Conservation (phyloP, 1,140 invertebrate genomes). For the Eriosoma lanigerum region DNA sequence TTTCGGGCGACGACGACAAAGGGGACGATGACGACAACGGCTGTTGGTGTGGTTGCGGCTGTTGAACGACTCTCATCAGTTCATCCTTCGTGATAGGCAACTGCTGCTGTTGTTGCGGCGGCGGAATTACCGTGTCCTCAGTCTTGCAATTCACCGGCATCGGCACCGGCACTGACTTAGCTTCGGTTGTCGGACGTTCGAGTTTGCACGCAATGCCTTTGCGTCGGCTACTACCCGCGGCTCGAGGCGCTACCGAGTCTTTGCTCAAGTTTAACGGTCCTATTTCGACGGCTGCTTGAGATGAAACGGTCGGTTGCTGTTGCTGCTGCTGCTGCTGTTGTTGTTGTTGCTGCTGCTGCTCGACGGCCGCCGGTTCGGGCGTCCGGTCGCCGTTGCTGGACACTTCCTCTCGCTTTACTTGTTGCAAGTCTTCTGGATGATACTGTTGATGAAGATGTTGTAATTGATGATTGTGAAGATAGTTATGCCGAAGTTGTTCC, state of each 20-base stretch:
- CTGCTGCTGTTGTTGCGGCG: neutral
- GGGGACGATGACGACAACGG: neutral
- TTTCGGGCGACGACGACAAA: neutral
- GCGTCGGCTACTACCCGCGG: conserved; percentile 67
- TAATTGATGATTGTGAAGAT: neutral
- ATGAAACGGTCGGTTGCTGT: neutral
- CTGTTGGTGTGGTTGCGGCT: neutral
- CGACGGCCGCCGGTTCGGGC: conserved; percentile 32
- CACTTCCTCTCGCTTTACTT: neutral
- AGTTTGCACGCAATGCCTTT: conserved; percentile 80
- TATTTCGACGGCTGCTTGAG: neutral
- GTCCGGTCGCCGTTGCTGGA: conserved; percentile 21
- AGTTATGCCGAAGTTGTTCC: neutral
- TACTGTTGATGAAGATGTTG: neutral
- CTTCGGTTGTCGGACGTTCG: conserved; percentile 50
- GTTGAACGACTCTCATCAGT: no score
- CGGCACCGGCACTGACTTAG: conserved; percentile 5
- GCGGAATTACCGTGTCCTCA: conserved; percentile 57
- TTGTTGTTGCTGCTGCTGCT: neutral
- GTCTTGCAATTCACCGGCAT: neutral
- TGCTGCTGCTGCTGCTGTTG: neutral
- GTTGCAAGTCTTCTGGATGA: neutral
- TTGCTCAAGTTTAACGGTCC: conserved; percentile 54
- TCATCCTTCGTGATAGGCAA: conserved; percentile 28
- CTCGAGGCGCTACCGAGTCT: conserved; percentile 26